Evolutionary conservation across 1,140 invertebrate genomes (phyloP).

Genomic region (Eufriesea mexicana): DNA sequence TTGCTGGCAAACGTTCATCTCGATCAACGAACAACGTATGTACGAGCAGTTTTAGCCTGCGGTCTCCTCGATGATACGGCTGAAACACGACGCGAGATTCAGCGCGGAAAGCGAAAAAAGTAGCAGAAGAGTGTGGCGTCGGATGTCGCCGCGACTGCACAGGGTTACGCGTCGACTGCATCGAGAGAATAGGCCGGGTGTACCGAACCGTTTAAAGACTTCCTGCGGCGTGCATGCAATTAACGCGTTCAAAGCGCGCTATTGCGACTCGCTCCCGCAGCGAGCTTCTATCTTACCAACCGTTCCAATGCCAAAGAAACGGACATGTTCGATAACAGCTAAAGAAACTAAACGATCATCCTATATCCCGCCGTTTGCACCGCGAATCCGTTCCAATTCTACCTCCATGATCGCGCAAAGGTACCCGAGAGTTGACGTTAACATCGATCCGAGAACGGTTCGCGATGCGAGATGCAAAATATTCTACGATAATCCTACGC

Average conservation of each 20-base stretch:
- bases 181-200: slow-evolving; percentile 11
- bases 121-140: background rate
- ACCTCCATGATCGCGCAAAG: background rate
- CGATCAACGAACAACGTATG: background rate
- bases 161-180: slow-evolving; percentile 7
- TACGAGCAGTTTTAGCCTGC: background rate
- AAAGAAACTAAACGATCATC: background rate
- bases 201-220: slow-evolving; percentile 44
- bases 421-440: background rate
- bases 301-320: slow-evolving; percentile 5
- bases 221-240: slow-evolving; percentile 41
- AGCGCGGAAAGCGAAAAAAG: slow-evolving; percentile 17
- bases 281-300: background rate
- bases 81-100: slow-evolving; percentile 4
- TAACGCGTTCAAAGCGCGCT: slow-evolving; percentile 31
- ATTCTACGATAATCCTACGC: too few species aligned
- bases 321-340: background rate
- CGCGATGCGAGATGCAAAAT: too few species aligned
- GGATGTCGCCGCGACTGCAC: slow-evolving; percentile 19
- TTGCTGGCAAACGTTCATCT: background rate
- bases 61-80: background rate
- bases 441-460: background rate
- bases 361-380: background rate
- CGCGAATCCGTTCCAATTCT: background rate
- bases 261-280: background rate